phyloP scores from a whole-genome alignment of 2,888 invertebrate species.

The Drosophila fungiperda region DNA sequence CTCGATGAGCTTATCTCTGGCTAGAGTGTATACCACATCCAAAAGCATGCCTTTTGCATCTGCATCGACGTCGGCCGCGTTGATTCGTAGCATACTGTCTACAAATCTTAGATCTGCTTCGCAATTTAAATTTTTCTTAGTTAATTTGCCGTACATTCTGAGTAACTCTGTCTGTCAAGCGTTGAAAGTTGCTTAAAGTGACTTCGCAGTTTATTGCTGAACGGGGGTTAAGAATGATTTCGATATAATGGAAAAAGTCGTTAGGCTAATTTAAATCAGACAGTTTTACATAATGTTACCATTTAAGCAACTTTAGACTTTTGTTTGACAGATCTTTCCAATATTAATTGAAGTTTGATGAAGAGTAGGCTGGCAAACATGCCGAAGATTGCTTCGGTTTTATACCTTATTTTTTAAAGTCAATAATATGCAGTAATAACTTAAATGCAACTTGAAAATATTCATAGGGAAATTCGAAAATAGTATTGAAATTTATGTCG shows the following conservation, averaged over 20 bases:
- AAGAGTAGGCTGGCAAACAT: background rate
- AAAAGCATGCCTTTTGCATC: background rate
- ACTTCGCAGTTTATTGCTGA: background rate
- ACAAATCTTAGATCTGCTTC: conserved; percentile 17
- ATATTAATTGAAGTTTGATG: background rate
- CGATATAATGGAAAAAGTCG: background rate
- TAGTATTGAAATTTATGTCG: background rate
- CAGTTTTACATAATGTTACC: background rate
- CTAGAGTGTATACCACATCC: conserved; percentile 26
- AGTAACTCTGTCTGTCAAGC: background rate
- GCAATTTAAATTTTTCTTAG: background rate
- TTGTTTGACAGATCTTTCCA: background rate
- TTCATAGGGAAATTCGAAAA: background rate
- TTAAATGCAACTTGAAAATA: background rate
- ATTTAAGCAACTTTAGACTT: background rate
- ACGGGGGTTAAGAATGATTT: background rate
- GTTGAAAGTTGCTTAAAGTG: background rate
- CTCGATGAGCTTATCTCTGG: conserved; percentile 25
- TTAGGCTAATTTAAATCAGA: background rate
- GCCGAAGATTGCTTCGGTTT: background rate
- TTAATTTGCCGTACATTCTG: background rate
- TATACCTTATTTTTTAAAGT: background rate
- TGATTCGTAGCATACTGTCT: conserved; percentile 3
- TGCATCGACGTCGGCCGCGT: background rate
- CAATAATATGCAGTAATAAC: background rate